Conservation (phyloP, 2,113 vertebrate genomes). For the Paedocypris sp. region DNA sequence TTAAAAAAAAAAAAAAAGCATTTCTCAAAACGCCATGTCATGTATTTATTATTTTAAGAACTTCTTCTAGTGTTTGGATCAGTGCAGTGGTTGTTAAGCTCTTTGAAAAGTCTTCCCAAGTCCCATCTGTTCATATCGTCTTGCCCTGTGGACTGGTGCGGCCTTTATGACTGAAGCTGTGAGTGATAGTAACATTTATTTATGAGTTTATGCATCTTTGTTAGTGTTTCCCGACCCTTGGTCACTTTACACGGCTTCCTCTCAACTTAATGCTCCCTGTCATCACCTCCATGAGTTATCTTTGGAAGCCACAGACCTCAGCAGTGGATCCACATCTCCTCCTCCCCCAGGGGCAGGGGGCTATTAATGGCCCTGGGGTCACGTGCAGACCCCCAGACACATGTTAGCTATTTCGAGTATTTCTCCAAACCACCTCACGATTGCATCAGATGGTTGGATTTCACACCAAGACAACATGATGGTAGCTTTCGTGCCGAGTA, state of each 20-base stretch:
- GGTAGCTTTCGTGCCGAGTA: neutral
- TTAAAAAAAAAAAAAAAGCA: no score
- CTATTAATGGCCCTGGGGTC: conserved; percentile 45
- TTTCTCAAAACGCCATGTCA: neutral
- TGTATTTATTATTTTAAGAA: neutral
- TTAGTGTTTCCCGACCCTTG: conserved; percentile 25
- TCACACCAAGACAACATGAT: neutral
- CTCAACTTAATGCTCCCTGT: conserved; percentile 42
- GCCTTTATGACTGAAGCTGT: neutral
- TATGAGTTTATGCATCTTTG: conserved; percentile 35
- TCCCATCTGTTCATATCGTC: neutral
- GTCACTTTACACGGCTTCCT: conserved; percentile 11
- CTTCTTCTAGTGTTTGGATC: neutral
- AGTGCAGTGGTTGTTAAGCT: neutral
- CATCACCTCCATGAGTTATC: conserved; percentile 47
- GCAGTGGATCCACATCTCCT: conserved; percentile 1
- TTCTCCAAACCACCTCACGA: neutral
- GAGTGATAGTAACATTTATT: conserved; percentile 27
- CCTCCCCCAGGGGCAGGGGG: conserved; percentile 3
- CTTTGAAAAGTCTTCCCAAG: neutral
- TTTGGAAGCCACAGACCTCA: conserved; percentile 23
- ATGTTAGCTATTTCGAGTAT: neutral
- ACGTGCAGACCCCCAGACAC: neutral
- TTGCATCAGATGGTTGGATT: neutral
- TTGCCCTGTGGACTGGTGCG: neutral